Conservation (phyloP, 2,888 invertebrate species). For the Leucophenga montana region DNA sequence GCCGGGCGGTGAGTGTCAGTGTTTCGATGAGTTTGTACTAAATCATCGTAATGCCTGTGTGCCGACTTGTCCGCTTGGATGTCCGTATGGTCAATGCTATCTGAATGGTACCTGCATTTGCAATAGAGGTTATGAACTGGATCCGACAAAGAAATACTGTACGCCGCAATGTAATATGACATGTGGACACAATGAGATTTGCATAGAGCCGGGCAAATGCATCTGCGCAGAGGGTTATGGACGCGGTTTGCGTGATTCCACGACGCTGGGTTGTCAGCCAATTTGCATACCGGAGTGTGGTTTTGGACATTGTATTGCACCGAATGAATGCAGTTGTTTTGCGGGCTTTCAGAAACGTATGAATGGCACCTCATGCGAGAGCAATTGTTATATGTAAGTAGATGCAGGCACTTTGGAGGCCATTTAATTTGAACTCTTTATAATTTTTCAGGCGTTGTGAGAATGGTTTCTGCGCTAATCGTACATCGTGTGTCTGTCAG, state of each 20-base stretch:
- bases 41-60: conserved; percentile 66
- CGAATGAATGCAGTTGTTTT: conserved; percentile 74
- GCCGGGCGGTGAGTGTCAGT: conserved; percentile 69
- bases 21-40: conserved; percentile 67
- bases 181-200: conserved; percentile 77
- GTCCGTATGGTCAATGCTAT: conserved; percentile 70
- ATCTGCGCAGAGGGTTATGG: conserved; percentile 67
- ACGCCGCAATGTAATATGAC: conserved; percentile 77
- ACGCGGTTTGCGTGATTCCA: conserved; percentile 42
- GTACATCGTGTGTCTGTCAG: conserved; percentile 74
- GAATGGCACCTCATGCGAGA: conserved; percentile 64
- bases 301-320: conserved; percentile 74
- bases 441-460: conserved; percentile 62
- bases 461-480: conserved; percentile 73
- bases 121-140: conserved; percentile 69
- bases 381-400: conserved; percentile 64
- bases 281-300: conserved; percentile 68
- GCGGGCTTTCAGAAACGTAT: conserved; percentile 64
- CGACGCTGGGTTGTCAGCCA: conserved; percentile 63
- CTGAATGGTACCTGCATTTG: conserved; percentile 70
- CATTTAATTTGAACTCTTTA: too few relatives aligned
- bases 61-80: conserved; percentile 66
- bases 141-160: conserved; percentile 71
- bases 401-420: neutral
- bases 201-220: conserved; percentile 78